Percentiles rank a stretch among this genome's conserved stretches.
Evolutionary conservation across 2,797 vertebrate genomes (phyloP).

Genomic region (Manis javanica): DNA sequence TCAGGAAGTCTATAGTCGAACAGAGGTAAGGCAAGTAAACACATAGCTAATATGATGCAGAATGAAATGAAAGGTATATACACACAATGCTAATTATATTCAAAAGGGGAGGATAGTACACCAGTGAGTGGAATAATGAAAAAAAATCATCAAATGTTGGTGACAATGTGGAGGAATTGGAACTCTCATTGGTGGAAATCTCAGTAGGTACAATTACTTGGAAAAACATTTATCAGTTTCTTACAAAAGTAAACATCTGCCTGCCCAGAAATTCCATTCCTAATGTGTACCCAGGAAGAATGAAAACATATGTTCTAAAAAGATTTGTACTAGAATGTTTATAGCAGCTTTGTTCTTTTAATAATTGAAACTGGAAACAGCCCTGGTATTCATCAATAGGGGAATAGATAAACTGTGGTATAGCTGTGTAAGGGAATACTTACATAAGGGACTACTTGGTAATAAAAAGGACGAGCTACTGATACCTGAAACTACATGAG

Average conservation of each 20-base stretch:
- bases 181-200: neutral
- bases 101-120: neutral
- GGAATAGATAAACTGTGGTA: neutral
- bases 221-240: neutral
- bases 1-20: neutral
- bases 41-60: neutral
- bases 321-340: neutral
- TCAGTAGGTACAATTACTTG: neutral
- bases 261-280: neutral
- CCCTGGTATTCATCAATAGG: neutral
- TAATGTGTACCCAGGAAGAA: slow-evolving; percentile 9
- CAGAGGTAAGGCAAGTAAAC: neutral
- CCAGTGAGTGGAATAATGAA: neutral
- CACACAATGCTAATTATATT: neutral
- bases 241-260: neutral
- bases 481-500: neutral
- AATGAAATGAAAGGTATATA: neutral
- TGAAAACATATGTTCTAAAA: slow-evolving; percentile 27
- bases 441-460: neutral
- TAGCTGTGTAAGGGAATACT: neutral
- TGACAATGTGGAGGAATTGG: neutral
- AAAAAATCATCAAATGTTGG: neutral
- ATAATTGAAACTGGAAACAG: neutral
- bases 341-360: neutral
- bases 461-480: neutral